Conservation (phyloP, 2,113 vertebrate species). For the Actenoides lindsayi region DNA sequence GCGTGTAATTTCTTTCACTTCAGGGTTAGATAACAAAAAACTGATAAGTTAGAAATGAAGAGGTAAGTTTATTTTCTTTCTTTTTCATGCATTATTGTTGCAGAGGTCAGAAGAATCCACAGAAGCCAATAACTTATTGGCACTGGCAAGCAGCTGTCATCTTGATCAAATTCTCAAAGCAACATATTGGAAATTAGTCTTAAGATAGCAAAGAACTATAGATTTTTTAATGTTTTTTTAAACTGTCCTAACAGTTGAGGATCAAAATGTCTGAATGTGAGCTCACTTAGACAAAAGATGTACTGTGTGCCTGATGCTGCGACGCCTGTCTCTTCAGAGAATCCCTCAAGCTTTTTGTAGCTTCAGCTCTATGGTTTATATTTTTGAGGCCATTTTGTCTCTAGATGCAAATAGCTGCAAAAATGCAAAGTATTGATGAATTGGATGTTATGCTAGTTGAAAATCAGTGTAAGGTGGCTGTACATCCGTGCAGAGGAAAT, state of each 20-base stretch:
- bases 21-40: constrained; percentile 71
- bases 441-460: not conserved
- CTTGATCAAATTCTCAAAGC: not conserved
- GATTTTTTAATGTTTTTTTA: not conserved
- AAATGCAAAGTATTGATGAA: not conserved
- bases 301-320: not conserved
- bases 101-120: constrained; percentile 31
- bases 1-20: constrained; percentile 75
- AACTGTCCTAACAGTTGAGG: not conserved
- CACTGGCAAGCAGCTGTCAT: not conserved
- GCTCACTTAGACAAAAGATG: not conserved
- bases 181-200: constrained; percentile 5
- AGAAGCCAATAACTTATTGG: constrained; percentile 5
- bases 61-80: constrained; percentile 54
- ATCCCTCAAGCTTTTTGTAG: not conserved
- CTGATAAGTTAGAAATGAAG: constrained; percentile 58
- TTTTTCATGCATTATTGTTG: not conserved
- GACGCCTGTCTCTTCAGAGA: not conserved
- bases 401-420: not conserved
- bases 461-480: not conserved
- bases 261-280: constrained; percentile 15
- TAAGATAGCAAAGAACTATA: not conserved
- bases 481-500: not conserved
- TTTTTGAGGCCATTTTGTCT: not conserved
- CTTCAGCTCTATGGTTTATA: not conserved